Evolutionary conservation across 1,140 invertebrate species (phyloP).

Genomic region (Cataglyphis hispanica): DNA sequence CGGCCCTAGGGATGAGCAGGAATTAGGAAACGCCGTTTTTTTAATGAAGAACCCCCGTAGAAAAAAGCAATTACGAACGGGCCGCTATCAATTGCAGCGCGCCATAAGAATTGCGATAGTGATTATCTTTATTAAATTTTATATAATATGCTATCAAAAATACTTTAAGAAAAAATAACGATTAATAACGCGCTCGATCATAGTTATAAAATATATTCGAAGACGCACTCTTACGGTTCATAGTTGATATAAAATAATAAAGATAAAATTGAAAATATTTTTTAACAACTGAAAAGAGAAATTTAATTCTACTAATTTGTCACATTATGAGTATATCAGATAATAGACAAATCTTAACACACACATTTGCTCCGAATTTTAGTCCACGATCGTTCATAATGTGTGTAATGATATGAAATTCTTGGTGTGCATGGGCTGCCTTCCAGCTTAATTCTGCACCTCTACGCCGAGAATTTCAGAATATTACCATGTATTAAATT

Average conservation of each 20-base stretch:
- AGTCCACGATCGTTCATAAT: slow-evolving; percentile 22
- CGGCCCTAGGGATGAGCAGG: neutral
- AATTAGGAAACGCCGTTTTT: slow-evolving; percentile 42
- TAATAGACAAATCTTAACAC: neutral
- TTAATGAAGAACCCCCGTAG: neutral
- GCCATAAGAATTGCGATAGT: neutral
- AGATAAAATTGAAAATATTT: neutral
- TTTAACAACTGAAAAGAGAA: neutral
- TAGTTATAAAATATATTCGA: neutral
- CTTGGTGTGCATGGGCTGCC: slow-evolving; percentile 33
- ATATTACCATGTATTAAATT: slow-evolving; percentile 54
- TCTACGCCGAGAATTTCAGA: slow-evolving; percentile 34
- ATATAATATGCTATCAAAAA: neutral
- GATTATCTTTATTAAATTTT: slow-evolving; percentile 25
- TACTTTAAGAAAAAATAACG: neutral
- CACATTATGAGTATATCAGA: neutral
- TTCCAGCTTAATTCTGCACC: slow-evolving; percentile 39
- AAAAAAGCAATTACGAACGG: slow-evolving; percentile 19
- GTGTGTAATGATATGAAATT: slow-evolving; percentile 49
- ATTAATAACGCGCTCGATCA: neutral
- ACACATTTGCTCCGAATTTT: slow-evolving; percentile 10
- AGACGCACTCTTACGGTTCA: neutral
- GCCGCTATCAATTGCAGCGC: slow-evolving; percentile 13
- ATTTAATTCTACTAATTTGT: slow-evolving; percentile 5
- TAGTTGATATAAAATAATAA: neutral